These are phyloP conservation scores for Pararge aegeria DNA, from an alignment of 1,140 invertebrate genomes.

Conservation along the genomic window DNA sequence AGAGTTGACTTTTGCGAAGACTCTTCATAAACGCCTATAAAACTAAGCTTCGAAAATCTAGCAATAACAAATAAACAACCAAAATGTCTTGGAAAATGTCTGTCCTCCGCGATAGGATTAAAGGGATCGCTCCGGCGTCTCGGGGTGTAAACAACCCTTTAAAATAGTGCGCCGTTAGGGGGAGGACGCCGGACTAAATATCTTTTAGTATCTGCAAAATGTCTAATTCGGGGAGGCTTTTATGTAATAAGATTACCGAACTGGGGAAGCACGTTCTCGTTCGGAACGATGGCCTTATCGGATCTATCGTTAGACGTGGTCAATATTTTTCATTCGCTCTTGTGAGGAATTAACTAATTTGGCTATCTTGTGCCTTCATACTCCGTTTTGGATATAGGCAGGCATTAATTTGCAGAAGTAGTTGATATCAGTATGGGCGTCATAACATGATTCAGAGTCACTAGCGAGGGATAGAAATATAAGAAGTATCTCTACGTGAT, in stretches of 20 bases:
- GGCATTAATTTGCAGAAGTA: no score
- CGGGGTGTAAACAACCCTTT: slow-evolving; percentile 27
- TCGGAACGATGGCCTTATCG: no score
- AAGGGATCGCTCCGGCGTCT: slow-evolving; percentile 11
- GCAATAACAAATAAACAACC: slow-evolving; percentile 4
- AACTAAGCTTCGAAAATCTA: not conserved
- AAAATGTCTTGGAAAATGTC: slow-evolving; percentile 15
- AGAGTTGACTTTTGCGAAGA: not conserved
- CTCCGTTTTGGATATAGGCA: no score
- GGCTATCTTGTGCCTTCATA: no score
- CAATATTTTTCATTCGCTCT: no score
- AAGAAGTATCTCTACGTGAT: no score
- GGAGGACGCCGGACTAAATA: slow-evolving; percentile 13
- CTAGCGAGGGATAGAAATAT: no score
- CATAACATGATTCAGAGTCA: no score
- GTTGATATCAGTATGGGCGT: no score
- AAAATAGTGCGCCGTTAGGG: slow-evolving; percentile 22
- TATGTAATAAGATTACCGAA: slow-evolving; percentile 1
- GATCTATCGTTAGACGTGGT: no score
- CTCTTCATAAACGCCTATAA: not conserved
- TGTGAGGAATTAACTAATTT: no score
- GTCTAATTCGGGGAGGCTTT: slow-evolving; percentile 9
- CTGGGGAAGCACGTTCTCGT: not conserved
- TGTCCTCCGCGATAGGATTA: slow-evolving; percentile 17
- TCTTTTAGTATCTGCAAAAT: slow-evolving; percentile 23